phyloP scores from a whole-genome alignment of 2,797 vertebrate genomes.

The Lycodopsis pacificus region DNA sequence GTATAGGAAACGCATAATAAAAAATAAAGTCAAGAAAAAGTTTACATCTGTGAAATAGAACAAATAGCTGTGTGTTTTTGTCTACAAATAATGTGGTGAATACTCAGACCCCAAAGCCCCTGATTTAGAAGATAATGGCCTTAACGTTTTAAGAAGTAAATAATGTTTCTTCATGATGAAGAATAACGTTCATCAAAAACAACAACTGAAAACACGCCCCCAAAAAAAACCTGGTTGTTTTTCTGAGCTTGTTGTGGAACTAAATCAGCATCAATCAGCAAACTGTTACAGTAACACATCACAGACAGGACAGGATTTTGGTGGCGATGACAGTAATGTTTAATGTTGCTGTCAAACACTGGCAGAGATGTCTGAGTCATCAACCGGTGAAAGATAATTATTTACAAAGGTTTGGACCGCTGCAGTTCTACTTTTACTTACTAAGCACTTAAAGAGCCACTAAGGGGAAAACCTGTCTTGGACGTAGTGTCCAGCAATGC shows the following conservation, averaged over 20 bases:
- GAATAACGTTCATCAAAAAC: not conserved
- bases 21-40: not conserved
- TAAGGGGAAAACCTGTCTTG: constrained; percentile 39
- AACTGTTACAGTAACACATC: constrained; percentile 25
- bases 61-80: too few relatives aligned
- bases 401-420: constrained; percentile 55
- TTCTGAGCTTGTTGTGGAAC: constrained; percentile 14
- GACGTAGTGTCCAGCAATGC: not conserved
- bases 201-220: not conserved
- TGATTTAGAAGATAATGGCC: not conserved
- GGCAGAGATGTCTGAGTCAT: constrained; percentile 57
- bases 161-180: not conserved
- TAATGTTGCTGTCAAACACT: constrained; percentile 46
- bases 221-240: not conserved
- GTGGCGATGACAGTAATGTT: constrained; percentile 49
- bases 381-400: constrained; percentile 63
- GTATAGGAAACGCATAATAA: not conserved
- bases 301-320: constrained; percentile 18
- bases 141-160: not conserved
- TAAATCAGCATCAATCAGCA: constrained; percentile 25
- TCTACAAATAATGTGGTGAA: not conserved
- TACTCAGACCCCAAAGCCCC: not conserved
- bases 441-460: constrained; percentile 28
- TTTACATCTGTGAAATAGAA: not conserved
- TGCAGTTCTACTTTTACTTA: constrained; percentile 48